A percentile compares a stretch with the other conserved stretches of the same genome.
phyloP scores from a whole-genome alignment of 2,797 vertebrate genomes.

The Diceros bicornis region DNA sequence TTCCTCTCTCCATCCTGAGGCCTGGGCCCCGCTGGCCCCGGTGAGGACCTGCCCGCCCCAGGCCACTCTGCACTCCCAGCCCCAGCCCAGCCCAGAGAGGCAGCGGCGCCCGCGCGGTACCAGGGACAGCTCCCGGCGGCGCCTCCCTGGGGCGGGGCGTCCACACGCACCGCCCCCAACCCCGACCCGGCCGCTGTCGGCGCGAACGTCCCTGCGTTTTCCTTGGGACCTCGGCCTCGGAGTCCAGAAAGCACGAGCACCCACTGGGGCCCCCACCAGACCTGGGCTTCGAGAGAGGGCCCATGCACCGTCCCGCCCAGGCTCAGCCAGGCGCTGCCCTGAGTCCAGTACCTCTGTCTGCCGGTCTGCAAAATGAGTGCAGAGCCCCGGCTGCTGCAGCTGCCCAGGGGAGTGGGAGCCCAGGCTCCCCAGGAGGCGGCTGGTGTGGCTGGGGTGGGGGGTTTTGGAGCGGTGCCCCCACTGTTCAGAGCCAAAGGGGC shows the following conservation, averaged over 20 bases:
- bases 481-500: neutral
- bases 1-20: neutral
- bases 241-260: neutral
- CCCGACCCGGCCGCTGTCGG: fast-evolving
- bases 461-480: neutral
- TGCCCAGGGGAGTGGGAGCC: neutral
- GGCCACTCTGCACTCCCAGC: fast-evolving
- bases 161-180: fast-evolving
- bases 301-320: neutral
- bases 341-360: too few species aligned
- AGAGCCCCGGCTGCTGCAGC: neutral
- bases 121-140: slow-evolving; percentile 79
- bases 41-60: too few species aligned
- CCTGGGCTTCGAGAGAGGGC: neutral
- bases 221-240: fast-evolving
- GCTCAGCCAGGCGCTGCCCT: neutral
- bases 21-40: fast-evolving
- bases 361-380: too few species aligned
- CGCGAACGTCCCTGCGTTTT: neutral
- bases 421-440: neutral
- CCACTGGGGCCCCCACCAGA: neutral
- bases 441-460: neutral
- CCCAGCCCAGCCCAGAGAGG: too few species aligned
- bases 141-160: slow-evolving; percentile 21
- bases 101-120: neutral